phyloP scores from a whole-genome alignment of 2,113 vertebrate species.

The Solea solea region DNA sequence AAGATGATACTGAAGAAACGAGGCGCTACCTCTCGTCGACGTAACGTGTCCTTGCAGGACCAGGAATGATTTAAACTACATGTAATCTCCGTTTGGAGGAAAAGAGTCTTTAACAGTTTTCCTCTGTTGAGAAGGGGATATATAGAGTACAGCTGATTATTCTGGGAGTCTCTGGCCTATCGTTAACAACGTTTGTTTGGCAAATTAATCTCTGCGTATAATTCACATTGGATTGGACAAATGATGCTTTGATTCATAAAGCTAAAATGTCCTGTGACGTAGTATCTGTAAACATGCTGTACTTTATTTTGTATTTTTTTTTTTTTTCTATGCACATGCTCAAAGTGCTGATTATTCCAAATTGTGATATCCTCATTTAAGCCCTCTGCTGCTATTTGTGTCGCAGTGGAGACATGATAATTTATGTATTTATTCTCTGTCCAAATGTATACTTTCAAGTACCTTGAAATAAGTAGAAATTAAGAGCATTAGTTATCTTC shows the following conservation, averaged over 20 bases:
- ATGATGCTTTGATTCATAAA: conserved; percentile 23
- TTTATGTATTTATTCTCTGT: conserved; percentile 24
- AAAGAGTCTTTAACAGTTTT: conserved; percentile 45
- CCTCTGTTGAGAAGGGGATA: conserved; percentile 59
- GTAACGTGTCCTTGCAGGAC: conserved; percentile 85
- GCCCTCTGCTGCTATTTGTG: background rate
- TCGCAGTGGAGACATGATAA: background rate
- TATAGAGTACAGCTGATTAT: conserved; percentile 22
- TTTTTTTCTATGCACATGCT: background rate
- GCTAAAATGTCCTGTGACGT: conserved; percentile 2
- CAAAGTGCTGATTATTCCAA: conserved; percentile 10
- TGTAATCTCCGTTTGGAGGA: conserved; percentile 74
- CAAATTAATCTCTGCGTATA: background rate
- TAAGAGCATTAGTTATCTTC: conserved; percentile 11
- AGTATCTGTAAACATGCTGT: conserved; percentile 19
- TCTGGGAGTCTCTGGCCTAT: conserved; percentile 49
- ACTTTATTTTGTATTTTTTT: conserved; percentile 38
- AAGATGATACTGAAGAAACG: conserved; percentile 89
- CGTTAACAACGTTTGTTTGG: conserved; percentile 22
- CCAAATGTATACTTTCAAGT: conserved; percentile 9
- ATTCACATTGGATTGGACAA: conserved; percentile 54
- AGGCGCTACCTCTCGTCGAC: conserved; percentile 80
- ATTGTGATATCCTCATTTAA: background rate
- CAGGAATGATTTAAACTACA: conserved; percentile 78
- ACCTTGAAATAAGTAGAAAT: background rate